Evolutionary conservation across 2,888 invertebrate species (phyloP), one percentile per base, ranked within the genome.

Genomic region (Lochmaea capreae): DNA sequence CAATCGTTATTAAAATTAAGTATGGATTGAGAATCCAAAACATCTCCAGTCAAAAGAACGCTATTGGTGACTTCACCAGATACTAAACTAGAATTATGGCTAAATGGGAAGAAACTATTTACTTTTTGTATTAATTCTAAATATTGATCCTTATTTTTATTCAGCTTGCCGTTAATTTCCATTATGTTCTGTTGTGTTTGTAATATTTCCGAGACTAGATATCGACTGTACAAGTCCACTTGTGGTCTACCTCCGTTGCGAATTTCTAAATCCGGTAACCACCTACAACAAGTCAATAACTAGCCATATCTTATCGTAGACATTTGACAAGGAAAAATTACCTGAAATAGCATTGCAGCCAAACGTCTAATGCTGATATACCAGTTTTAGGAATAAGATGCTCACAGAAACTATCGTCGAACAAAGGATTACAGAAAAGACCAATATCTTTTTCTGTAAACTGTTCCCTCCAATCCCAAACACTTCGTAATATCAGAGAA

Each of bases 381-480:
- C 84, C 82, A 1, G 88, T 88, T 81, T 89, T 84, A 3, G 92
- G 92, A 78, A 87, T 86, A 54, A 91, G 83, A 59, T 81, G 85
- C 18, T 87, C 85, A 11, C 71, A 76, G 65, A 80, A 85, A 16
- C 79, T 75, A 69, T 86, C 86, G 68, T 89, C 89, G 84, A 91
- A 97, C 57, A 97, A 88, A 0, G 97, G 97, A 86, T 97, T 97
- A 83, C 92, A 92, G 86, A 97, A 97, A 77, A 96, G 88, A 4
- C 92, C 89, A 73, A 93, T 92, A 84, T 97, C 96, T 72, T 92
- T 92, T 65, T 95, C 94, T 0, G 91, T 89, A 84, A 96, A 96
- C 86, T 97, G 97, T 83, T 95, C 93, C 72, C 92, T 91, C 97
- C 97, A 97, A 84, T 96, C 95, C 97, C 97, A 97, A 2, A 95